A percentile compares a stretch with the other conserved stretches of the same genome.
phyloP scores from a whole-genome alignment of 2,113 vertebrate species.

The Anolis sagrei region DNA sequence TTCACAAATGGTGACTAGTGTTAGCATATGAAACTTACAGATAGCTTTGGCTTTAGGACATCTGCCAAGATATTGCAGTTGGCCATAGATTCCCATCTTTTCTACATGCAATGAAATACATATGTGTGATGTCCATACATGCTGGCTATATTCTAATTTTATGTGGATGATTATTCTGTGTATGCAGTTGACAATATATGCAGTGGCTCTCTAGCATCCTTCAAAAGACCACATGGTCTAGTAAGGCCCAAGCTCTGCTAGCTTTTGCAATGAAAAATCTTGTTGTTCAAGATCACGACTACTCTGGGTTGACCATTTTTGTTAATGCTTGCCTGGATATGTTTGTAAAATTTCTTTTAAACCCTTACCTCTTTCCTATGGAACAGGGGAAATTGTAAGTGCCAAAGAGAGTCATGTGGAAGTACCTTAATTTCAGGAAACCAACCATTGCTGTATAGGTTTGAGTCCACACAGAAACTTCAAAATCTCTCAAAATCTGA shows the following conservation, averaged over 20 bases:
- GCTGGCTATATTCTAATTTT: not conserved
- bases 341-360: not conserved
- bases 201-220: not conserved
- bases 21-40: not conserved
- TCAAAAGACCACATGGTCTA: not conserved
- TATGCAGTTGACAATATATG: not conserved
- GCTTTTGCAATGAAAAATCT: not conserved
- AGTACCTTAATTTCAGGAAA: conserved; percentile 63
- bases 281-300: not conserved
- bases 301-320: not conserved
- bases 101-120: not conserved
- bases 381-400: not conserved
- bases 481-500: not conserved
- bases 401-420: not conserved
- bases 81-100: not conserved
- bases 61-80: not conserved
- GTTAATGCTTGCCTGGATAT: not conserved
- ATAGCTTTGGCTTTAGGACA: not conserved
- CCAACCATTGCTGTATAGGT: conserved; percentile 46
- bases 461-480: conserved; percentile 18
- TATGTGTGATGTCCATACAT: not conserved
- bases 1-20: not conserved
- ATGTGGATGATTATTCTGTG: not conserved
- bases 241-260: no score
- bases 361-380: not conserved